Conservation (phyloP, 23 tunicate genomes). For the Styela plicata region DNA sequence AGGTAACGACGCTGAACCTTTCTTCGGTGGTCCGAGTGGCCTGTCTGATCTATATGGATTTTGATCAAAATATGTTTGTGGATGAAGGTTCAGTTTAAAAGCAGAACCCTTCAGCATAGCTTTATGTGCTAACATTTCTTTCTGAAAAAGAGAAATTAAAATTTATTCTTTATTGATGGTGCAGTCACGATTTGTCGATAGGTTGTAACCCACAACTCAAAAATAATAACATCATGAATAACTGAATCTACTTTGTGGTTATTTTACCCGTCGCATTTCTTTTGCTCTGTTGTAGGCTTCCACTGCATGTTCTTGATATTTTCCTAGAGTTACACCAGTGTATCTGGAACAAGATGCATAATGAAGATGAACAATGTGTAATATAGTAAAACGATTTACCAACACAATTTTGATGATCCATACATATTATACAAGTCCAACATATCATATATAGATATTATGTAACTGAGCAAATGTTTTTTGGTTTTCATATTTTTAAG, state of each 20-base stretch:
- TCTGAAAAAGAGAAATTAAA: conserved; percentile 32
- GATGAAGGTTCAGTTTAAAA: conserved; percentile 86
- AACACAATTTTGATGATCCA: too few relatives aligned
- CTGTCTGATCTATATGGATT: conserved; percentile 81
- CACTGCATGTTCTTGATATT: conserved; percentile 84
- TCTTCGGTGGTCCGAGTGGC: conserved; percentile 79
- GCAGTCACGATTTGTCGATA: too few relatives aligned
- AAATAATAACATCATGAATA: too few relatives aligned
- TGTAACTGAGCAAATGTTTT: too few relatives aligned
- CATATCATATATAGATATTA: too few relatives aligned
- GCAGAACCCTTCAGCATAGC: conserved; percentile 79
- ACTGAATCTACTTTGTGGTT: too few relatives aligned
- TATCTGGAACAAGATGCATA: conserved; percentile 52
- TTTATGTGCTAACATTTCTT: conserved; percentile 54
- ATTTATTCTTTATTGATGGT: too few relatives aligned
- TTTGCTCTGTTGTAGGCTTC: conserved; percentile 76
- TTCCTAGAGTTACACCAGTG: conserved; percentile 80
- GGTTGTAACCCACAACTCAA: too few relatives aligned
- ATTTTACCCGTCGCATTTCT: conserved; percentile 67
- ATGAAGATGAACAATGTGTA: too few relatives aligned
- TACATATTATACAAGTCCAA: too few relatives aligned
- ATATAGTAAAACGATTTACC: too few relatives aligned
- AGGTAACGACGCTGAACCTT: conserved; percentile 54
- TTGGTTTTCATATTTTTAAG: too few relatives aligned
- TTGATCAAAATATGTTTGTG: conserved; percentile 63